These are phyloP conservation scores for Empis stercorea DNA, from an alignment of 2,888 invertebrate species.

Conservation along the genomic window DNA sequence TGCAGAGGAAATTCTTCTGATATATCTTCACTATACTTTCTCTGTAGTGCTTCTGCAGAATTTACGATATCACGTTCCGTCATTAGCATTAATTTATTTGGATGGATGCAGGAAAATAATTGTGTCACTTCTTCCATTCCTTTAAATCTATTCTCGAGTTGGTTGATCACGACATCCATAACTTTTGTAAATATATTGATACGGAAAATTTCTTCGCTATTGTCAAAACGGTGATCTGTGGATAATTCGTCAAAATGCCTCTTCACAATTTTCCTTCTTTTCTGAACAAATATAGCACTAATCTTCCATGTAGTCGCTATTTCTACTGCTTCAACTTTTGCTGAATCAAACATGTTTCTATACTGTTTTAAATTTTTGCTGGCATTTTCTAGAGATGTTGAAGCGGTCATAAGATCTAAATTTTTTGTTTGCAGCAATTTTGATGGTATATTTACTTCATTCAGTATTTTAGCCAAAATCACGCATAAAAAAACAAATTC, in stretches of 20 bases:
- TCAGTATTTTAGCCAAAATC: too few relatives aligned
- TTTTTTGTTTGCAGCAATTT: too few relatives aligned
- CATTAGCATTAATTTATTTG: slow-evolving; percentile 1
- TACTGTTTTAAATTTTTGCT: slow-evolving; percentile 1
- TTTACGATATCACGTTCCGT: background rate
- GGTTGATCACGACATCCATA: slow-evolving; percentile 1
- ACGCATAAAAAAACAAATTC: too few relatives aligned
- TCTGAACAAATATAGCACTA: background rate
- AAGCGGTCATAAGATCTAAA: too few relatives aligned
- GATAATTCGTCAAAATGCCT: background rate
- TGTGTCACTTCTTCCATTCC: background rate
- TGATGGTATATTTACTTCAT: too few relatives aligned
- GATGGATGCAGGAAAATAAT: background rate
- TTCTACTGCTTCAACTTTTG: slow-evolving; percentile 1
- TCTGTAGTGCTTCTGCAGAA: slow-evolving; percentile 1
- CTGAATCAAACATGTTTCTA: slow-evolving; percentile 1
- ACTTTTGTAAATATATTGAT: background rate
- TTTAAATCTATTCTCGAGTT: slow-evolving; percentile 2
- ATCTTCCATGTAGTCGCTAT: background rate
- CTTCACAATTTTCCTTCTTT: slow-evolving; percentile 1
- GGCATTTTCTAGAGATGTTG: slow-evolving; percentile 1
- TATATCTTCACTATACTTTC: slow-evolving; percentile 1
- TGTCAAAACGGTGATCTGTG: slow-evolving; percentile 1
- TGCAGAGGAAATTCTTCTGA: background rate
- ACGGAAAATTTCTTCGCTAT: background rate